phyloP scores from a whole-genome alignment of 2,797 vertebrate species.

The Hypotaenidia okinawae region DNA sequence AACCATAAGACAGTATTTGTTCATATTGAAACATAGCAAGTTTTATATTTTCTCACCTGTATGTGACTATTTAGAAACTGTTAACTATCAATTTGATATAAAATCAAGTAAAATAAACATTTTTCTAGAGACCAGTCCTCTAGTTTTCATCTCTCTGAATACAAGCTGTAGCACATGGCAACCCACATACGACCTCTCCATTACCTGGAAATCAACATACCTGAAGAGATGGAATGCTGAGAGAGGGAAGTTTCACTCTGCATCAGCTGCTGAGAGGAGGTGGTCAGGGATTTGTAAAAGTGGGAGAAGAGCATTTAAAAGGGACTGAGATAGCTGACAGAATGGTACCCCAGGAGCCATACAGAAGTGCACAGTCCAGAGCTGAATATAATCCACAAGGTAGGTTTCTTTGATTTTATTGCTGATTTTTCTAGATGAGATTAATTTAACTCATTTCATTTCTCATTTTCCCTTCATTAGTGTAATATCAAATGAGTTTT shows the following conservation, averaged over 20 bases:
- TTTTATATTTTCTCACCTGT: neutral
- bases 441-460: neutral
- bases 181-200: conserved; percentile 6
- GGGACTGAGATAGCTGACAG: neutral
- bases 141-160: neutral
- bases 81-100: neutral
- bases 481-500: neutral
- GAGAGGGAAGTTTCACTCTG: conserved; percentile 59
- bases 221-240: conserved; percentile 44
- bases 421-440: neutral
- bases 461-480: neutral
- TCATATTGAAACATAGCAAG: neutral
- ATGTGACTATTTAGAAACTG: neutral
- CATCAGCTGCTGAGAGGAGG: conserved; percentile 35
- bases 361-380: neutral
- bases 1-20: neutral
- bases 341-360: neutral
- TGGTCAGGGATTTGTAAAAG: neutral
- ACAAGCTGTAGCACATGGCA: neutral
- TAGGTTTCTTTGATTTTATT: neutral
- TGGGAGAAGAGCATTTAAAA: conserved; percentile 53
- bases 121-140: neutral
- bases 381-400: neutral
- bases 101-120: neutral
- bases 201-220: conserved; percentile 58